Base-by-base conservation (phyloP, 2,113 vertebrate genomes). In the Misgurnus mizolepis region DNA sequence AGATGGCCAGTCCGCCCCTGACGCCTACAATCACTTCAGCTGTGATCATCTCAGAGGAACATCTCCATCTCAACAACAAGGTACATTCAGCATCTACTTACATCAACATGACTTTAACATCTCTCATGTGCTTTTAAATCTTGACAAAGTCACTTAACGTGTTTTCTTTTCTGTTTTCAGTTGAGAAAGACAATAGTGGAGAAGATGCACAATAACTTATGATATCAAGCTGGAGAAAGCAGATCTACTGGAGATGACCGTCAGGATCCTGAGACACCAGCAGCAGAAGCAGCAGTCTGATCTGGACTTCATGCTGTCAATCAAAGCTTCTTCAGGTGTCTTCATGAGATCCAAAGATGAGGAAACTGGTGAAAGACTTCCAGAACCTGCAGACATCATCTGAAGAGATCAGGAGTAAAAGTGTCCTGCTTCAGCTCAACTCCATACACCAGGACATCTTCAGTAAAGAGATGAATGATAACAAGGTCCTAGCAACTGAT, bases 401-500 rank as follows among this genome's bases (percentile, higher is more conserved):
- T 79, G 76, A 86, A 0, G 45, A 83, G 45, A 81, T 55, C 68
- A 71, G 58, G 68, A 83, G n/a, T 65, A 84, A 89, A 77, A 76
- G 58, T 61, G 80, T 81, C 74, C 68, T 80, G 17, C 71, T 74
- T 58, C 55, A 18, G 17, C 1, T 58, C 17, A 58, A 6, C 55
- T 58, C n/a, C 55, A n/a, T 17, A 81, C 64, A 80, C 74, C 79
- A 87, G 7, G 79, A 34, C 11, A 82, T 71, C 86, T 74, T 65
- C 60, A 85, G 17, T 43, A 88, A 88, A 86, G 87, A 89, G 10
- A 80, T 86, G 82, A 87, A 60, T 78, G 62, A 79, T 27, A 82
- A n/a, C 58, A 79, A 64, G 67, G 78, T 56, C 60, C n/a, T 22
- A 92, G 92, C 85, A 91, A 91, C 5, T 94, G 93, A 91, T 92